Evolutionary conservation across 1,140 invertebrate species (phyloP).

Genomic region (Macrostomum lignano): DNA sequence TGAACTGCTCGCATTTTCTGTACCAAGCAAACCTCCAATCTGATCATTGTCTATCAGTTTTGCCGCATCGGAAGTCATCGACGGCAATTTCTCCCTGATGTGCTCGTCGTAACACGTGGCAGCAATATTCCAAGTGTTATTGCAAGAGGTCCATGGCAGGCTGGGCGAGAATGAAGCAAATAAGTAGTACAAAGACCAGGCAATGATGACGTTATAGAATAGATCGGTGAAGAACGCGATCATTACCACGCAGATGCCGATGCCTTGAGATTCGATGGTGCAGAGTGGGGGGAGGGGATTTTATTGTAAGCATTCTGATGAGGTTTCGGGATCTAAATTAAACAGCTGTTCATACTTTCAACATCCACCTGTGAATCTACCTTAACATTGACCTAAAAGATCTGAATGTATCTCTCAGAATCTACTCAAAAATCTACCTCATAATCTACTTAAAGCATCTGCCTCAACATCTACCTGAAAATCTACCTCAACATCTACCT

Average conservation of each 20-base stretch:
- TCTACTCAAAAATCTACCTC: too few relatives aligned
- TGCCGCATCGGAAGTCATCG: constrained; percentile 11
- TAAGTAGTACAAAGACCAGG: constrained; percentile 83
- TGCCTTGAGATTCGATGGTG: constrained; percentile 37
- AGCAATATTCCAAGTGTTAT: constrained; percentile 73
- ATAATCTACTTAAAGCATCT: too few relatives aligned
- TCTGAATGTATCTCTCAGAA: too few relatives aligned
- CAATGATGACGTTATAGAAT: constrained; percentile 95
- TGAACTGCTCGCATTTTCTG: too few relatives aligned
- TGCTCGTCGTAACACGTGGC: neutral
- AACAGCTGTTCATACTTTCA: too few relatives aligned
- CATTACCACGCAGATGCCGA: constrained; percentile 77
- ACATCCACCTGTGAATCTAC: too few relatives aligned
- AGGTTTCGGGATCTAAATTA: too few relatives aligned
- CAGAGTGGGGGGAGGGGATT: too few relatives aligned
- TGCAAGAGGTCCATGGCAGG: constrained; percentile 76
- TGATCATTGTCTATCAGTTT: constrained; percentile 8
- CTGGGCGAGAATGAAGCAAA: constrained; percentile 66
- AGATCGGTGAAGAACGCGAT: constrained; percentile 95
- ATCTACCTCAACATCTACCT: too few relatives aligned
- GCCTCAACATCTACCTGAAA: too few relatives aligned
- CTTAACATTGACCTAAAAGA: too few relatives aligned
- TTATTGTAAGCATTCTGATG: too few relatives aligned
- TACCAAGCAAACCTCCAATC: neutral
- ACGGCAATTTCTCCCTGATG: constrained; percentile 32